Evolutionary conservation across 2,797 vertebrate species (phyloP).

Genomic region (Mastacembelus armatus): DNA sequence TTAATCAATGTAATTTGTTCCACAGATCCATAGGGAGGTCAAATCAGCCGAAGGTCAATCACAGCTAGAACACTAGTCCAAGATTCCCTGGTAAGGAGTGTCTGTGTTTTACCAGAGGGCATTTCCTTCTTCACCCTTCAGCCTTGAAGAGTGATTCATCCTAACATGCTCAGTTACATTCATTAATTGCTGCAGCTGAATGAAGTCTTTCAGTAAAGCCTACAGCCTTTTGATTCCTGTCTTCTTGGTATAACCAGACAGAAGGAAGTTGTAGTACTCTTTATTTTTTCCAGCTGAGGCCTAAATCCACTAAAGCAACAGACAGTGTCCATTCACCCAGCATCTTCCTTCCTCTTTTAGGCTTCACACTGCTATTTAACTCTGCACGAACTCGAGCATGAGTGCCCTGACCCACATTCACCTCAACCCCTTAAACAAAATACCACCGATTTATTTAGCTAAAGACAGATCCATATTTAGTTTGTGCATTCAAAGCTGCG

Average conservation of each 20-base stretch:
- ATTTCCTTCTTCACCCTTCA: not conserved
- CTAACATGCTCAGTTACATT: not conserved
- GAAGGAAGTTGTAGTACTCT: not conserved
- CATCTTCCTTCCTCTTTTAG: constrained; percentile 27
- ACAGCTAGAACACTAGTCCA: not conserved
- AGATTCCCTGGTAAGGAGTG: not conserved
- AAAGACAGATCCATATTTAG: constrained; percentile 6
- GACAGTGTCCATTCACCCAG: constrained; percentile 4
- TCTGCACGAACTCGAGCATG: constrained; percentile 39
- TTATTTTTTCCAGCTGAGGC: not conserved
- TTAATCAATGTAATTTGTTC: not conserved
- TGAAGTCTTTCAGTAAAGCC: constrained; percentile 19
- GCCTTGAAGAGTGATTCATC: not conserved
- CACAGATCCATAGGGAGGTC: not conserved
- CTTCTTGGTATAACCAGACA: not conserved
- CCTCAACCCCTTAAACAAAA: constrained; percentile 26
- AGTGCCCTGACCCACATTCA: constrained; percentile 62
- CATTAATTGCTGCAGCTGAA: not conserved
- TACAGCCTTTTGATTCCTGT: not conserved
- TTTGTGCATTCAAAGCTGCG: constrained; percentile 6
- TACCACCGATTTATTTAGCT: constrained; percentile 7
- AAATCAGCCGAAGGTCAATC: constrained; percentile 11
- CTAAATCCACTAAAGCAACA: not conserved
- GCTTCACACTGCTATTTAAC: constrained; percentile 38
- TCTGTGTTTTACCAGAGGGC: not conserved